Evolutionary conservation across 2,888 invertebrate species (phyloP).

Genomic region (Bellardia pandia): DNA sequence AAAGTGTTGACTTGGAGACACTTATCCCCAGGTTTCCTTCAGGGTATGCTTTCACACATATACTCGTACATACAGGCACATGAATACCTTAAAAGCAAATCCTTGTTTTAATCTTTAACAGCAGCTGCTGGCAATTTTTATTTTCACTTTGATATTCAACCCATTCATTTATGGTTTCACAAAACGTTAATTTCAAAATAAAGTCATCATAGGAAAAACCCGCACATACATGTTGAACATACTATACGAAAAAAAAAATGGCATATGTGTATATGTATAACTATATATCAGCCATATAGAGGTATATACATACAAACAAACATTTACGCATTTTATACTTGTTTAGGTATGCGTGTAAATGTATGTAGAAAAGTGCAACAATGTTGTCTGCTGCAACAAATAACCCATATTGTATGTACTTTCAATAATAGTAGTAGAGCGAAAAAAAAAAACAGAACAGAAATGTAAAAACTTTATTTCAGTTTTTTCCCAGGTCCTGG

Average conservation of each 20-base stretch:
- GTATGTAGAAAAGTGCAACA: constrained; percentile 47
- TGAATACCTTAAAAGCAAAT: constrained; percentile 45
- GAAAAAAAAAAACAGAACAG: neutral
- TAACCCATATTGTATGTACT: constrained; percentile 49
- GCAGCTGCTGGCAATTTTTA: constrained; percentile 60
- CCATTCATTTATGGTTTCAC: constrained; percentile 69
- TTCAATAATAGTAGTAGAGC: constrained; percentile 48
- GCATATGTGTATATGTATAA: neutral
- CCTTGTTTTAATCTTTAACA: constrained; percentile 66
- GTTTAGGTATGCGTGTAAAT: neutral
- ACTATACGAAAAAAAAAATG: neutral
- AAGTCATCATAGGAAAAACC: constrained; percentile 57
- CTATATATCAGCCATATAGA: no score
- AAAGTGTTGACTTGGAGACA: no score
- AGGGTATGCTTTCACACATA: no score
- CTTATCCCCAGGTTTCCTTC: no score
- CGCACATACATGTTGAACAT: neutral
- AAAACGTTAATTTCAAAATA: constrained; percentile 69
- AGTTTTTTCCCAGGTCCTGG: constrained; percentile 32
- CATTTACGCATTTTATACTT: neutral
- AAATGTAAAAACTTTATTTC: constrained; percentile 27
- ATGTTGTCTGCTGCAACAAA: constrained; percentile 49
- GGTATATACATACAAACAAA: neutral
- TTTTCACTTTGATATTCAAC: constrained; percentile 59
- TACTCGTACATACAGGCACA: neutral